phyloP scores from a whole-genome alignment of 1,140 invertebrate genomes.

The Drosophila kepulauana region DNA sequence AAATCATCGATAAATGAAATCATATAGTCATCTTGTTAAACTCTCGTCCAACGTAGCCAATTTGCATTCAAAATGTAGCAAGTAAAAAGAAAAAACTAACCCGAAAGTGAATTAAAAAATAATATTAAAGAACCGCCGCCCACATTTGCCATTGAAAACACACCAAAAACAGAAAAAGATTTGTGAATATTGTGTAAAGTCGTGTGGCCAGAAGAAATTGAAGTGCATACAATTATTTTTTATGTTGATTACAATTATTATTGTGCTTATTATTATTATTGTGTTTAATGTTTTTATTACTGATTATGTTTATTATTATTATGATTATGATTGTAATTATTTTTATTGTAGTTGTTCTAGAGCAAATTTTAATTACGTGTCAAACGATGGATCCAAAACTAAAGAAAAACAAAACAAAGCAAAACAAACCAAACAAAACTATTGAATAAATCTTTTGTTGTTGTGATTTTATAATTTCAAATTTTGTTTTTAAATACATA shows the following conservation, averaged over 20 bases:
- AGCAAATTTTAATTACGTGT: constrained; percentile 56
- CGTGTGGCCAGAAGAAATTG: constrained; percentile 37
- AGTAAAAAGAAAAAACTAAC: constrained; percentile 20
- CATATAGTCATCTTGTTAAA: constrained; percentile 37
- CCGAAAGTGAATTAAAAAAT: neutral
- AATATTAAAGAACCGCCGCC: constrained; percentile 20
- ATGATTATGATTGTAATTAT: constrained; percentile 21
- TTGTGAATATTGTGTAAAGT: constrained; percentile 37
- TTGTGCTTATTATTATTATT: constrained; percentile 35
- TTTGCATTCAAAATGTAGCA: constrained; percentile 60
- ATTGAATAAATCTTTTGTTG: constrained; percentile 73
- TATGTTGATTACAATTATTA: constrained; percentile 58
- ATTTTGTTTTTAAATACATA: constrained; percentile 10
- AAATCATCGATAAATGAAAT: neutral
- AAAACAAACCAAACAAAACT: constrained; percentile 50
- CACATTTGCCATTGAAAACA: constrained; percentile 38
- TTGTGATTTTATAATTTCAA: constrained; percentile 69
- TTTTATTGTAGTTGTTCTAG: constrained; percentile 62
- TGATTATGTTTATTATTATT: constrained; percentile 52
- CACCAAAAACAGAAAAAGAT: constrained; percentile 12
- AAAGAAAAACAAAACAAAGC: constrained; percentile 20
- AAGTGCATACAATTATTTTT: constrained; percentile 45
- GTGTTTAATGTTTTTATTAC: constrained; percentile 66
- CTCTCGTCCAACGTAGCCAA: constrained; percentile 58
- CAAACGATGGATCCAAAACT: constrained; percentile 19